Evolutionary conservation across 2,888 invertebrate genomes (phyloP).

Genomic region (Eudasyphora cyanicolor): DNA sequence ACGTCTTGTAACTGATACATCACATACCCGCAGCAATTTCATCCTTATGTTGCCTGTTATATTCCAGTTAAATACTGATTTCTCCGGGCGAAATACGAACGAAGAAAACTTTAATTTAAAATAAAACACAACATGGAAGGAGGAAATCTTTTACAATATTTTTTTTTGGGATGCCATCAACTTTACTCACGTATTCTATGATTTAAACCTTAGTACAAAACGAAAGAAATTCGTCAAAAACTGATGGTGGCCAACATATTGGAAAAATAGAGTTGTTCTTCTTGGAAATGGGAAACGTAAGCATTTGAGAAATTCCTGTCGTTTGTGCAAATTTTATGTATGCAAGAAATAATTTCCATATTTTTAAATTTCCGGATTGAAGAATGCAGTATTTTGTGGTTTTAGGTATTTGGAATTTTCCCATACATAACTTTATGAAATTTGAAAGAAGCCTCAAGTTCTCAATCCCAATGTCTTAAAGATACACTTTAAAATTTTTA

Average conservation of each 20-base stretch:
- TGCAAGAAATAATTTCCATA: too few relatives aligned
- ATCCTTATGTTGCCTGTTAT: not conserved
- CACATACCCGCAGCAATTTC: not conserved
- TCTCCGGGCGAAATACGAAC: not conserved
- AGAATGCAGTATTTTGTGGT: too few relatives aligned
- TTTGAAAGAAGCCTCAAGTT: too few relatives aligned
- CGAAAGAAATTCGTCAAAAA: conserved; percentile 50
- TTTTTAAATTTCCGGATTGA: too few relatives aligned
- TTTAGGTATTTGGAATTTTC: too few relatives aligned
- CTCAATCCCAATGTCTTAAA: too few relatives aligned
- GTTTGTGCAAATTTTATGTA: not conserved
- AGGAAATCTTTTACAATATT: conserved; percentile 37
- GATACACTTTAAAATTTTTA: not conserved
- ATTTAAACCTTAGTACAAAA: conserved; percentile 43
- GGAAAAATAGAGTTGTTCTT: not conserved
- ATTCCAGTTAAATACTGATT: not conserved
- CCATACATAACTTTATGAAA: too few relatives aligned
- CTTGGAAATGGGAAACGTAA: not conserved
- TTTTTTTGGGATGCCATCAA: conserved; percentile 22
- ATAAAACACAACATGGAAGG: conserved; percentile 4
- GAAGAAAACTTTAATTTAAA: not conserved
- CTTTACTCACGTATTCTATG: conserved; percentile 47
- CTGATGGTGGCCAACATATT: too few relatives aligned
- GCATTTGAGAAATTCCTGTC: not conserved
- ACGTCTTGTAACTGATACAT: not conserved